Conservation (phyloP, 2,888 invertebrate species). For the Pachycephus smyrnensis region DNA sequence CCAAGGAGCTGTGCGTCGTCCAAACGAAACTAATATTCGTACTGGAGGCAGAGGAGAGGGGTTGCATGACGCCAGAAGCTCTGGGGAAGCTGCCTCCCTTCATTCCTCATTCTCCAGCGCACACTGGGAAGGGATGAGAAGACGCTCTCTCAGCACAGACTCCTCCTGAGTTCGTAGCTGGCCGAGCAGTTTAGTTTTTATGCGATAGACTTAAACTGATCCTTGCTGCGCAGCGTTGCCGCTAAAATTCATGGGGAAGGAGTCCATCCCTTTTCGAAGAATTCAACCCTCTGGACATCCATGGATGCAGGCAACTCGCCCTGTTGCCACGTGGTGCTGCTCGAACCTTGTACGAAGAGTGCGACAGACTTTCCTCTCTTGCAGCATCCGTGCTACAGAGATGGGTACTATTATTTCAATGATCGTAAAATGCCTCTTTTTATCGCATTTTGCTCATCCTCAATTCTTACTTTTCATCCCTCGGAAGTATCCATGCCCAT, state of each 20-base stretch:
- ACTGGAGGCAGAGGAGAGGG: not conserved
- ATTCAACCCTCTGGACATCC: constrained; percentile 13
- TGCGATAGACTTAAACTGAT: constrained; percentile 33
- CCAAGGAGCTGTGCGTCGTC: constrained; percentile 40
- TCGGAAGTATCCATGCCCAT: too few relatives aligned
- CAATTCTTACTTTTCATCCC: constrained; percentile 13
- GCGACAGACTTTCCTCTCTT: constrained; percentile 9
- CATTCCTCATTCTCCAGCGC: not conserved
- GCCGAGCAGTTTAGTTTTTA: not conserved
- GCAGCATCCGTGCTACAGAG: not conserved
- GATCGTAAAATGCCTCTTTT: constrained; percentile 27
- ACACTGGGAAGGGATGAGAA: not conserved
- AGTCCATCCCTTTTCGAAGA: constrained; percentile 37
- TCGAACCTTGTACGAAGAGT: not conserved
- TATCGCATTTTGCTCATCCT: constrained; percentile 11
- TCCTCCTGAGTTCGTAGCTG: not conserved
- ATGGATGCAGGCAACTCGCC: not conserved
- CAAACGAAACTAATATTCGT: constrained; percentile 51
- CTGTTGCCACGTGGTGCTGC: not conserved
- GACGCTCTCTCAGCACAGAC: not conserved
- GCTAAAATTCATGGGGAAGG: constrained; percentile 27
- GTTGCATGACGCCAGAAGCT: not conserved
- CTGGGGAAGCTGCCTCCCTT: not conserved
- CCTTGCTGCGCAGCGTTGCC: constrained; percentile 28
- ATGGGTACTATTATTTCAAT: constrained; percentile 28